Conservation (phyloP, 2,113 vertebrate species). For the Onychostoma macrolepis region DNA sequence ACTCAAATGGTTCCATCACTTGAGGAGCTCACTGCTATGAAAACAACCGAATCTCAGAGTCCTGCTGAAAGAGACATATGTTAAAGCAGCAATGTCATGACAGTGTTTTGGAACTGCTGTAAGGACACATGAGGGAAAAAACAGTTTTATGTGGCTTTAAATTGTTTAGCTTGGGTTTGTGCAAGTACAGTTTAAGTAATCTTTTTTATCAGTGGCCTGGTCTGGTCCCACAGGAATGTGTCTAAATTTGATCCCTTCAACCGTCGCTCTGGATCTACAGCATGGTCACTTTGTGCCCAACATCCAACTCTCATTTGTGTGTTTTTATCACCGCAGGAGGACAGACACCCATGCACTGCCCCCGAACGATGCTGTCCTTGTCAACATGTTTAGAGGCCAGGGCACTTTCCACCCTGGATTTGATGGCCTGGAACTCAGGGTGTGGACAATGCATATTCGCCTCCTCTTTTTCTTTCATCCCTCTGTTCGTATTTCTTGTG, state of each 20-base stretch:
- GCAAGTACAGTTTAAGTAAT: conserved; percentile 43
- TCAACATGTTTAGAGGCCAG: conserved; percentile 53
- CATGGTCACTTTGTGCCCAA: conserved; percentile 57
- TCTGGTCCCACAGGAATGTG: conserved; percentile 36
- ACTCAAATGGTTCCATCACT: conserved; percentile 72
- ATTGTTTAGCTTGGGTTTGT: conserved; percentile 51
- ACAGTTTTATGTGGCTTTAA: conserved; percentile 49
- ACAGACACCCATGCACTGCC: conserved; percentile 63
- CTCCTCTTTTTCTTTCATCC: conserved; percentile 73
- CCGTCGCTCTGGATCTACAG: conserved; percentile 51
- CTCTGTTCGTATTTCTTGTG: conserved; percentile 77
- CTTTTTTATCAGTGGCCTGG: conserved; percentile 41
- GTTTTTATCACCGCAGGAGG: conserved; percentile 60
- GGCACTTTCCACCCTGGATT: conserved; percentile 41
- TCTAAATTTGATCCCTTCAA: conserved; percentile 46
- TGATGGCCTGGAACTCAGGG: conserved; percentile 62
- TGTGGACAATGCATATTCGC: conserved; percentile 61
- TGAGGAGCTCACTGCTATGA: conserved; percentile 69
- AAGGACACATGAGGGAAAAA: conserved; percentile 36
- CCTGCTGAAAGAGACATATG: conserved; percentile 40
- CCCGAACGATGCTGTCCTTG: conserved; percentile 52
- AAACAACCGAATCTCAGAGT: conserved; percentile 55
- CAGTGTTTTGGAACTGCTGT: conserved; percentile 41
- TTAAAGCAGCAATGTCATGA: conserved; percentile 34
- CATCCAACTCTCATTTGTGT: conserved; percentile 53